Evolutionary conservation across 2,113 vertebrate species (phyloP).

Genomic region (Rhynchopsitta pachyrhyncha): DNA sequence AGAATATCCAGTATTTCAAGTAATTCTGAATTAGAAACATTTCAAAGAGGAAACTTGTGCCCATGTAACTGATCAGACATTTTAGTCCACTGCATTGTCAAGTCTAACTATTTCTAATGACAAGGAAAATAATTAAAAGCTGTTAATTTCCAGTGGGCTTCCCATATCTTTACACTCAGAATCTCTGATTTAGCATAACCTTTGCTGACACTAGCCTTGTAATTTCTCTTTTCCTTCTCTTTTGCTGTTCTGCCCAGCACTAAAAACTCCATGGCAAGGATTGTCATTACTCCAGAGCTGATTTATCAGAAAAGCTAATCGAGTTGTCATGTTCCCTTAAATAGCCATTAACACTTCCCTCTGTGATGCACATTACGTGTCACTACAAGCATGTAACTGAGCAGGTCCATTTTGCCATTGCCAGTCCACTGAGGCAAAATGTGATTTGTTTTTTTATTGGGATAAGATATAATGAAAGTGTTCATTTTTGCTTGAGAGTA

Average conservation of each 20-base stretch:
- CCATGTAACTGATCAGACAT: not conserved
- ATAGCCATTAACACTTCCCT: constrained; percentile 30
- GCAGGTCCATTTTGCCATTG: not conserved
- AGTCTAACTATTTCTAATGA: not conserved
- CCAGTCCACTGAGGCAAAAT: not conserved
- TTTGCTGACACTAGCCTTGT: not conserved
- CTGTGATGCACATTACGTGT: not conserved
- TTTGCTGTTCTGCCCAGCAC: not conserved
- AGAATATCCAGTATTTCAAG: not conserved
- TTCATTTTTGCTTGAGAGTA: not conserved
- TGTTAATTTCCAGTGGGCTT: not conserved
- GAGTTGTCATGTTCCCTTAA: constrained; percentile 41
- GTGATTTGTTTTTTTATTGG: not conserved
- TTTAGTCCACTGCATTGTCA: not conserved
- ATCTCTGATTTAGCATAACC: not conserved
- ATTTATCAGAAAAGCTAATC: constrained; percentile 39
- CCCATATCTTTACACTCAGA: not conserved
- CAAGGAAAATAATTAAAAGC: not conserved
- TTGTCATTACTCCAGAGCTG: not conserved
- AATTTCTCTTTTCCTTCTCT: not conserved
- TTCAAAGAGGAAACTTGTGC: not conserved
- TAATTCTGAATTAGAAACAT: not conserved
- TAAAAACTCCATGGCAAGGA: not conserved
- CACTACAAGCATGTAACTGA: not conserved
- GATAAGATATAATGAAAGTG: not conserved